Evolutionary conservation across 23 tunicate genomes (phyloP).

Genomic region (Trididemnum nubilum): DNA sequence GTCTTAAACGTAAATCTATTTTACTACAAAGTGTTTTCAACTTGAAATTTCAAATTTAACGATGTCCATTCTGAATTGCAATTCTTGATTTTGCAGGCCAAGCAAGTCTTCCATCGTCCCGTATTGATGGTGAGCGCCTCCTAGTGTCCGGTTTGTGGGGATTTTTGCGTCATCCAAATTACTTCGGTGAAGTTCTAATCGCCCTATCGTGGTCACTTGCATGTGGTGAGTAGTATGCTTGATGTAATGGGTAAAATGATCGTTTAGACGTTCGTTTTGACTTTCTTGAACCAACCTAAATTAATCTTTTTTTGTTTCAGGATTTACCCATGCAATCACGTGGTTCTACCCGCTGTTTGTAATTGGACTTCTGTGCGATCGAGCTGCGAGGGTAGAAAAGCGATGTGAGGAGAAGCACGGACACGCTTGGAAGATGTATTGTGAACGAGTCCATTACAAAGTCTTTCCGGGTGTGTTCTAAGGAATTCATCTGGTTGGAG

Average conservation of each 20-base stretch:
- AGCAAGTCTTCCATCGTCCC: conserved; percentile 52
- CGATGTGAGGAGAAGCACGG: conserved; percentile 60
- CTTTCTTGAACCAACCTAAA: too few relatives aligned
- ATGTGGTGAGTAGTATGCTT: conserved; percentile 71
- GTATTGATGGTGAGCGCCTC: conserved; percentile 51
- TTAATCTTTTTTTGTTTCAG: conserved; percentile 26
- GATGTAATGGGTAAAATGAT: too few relatives aligned
- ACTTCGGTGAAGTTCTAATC: conserved; percentile 84
- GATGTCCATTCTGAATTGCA: too few relatives aligned
- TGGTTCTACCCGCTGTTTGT: conserved; percentile 86
- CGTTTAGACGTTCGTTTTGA: too few relatives aligned
- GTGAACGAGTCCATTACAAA: conserved; percentile 66
- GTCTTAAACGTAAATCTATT: too few relatives aligned
- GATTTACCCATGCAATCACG: conserved; percentile 54
- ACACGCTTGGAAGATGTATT: conserved; percentile 68
- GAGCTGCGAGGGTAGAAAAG: conserved; percentile 57
- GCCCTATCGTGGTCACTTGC: conserved; percentile 67
- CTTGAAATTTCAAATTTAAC: too few relatives aligned
- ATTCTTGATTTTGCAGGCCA: too few relatives aligned
- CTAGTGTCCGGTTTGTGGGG: conserved; percentile 91
- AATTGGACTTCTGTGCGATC: conserved; percentile 46
- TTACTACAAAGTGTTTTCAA: too few relatives aligned
- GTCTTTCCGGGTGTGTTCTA: conserved; percentile 80
- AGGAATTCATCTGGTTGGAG: too few relatives aligned
- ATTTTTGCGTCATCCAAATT: conserved; percentile 89